Evolutionary conservation across 2,888 invertebrate genomes (phyloP), one percentile per base, ranked within the genome.

Genomic region (Chrysolina haemoptera): DNA sequence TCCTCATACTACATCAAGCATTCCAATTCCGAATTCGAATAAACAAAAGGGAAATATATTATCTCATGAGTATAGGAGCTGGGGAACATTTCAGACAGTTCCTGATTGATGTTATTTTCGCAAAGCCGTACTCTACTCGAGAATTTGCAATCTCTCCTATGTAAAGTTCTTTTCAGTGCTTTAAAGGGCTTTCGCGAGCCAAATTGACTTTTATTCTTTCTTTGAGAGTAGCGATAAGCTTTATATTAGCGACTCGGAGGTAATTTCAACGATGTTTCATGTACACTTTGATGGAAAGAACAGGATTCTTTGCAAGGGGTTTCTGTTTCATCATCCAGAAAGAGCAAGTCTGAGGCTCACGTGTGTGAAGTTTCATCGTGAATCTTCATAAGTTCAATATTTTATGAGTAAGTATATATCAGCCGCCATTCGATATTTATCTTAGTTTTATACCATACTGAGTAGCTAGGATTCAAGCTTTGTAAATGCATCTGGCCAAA

Each of bases 61-160:
- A 69, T 62, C 46, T 27, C 62, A 48, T 11, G 48, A 20, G 22
- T 14, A n/a, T n/a, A 11, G 41, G 18, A 41, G 22, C 62, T 35
- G 62, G 46, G 18, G 16, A 69, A 63, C 22, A 55, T 55, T 69
- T 63, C 35, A 59, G 35, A 59, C 59, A 62, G 27, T 16, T 48
- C 62, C 69, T 62, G 69, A 69, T 69, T 62, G 62, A 69, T 69
- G 69, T 69, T 62, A 69, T 69, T 69, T 69, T 62, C 27, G 40
- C 46, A 62, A 69, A 69, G 46, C 69, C 43, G 11, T 69, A 59
- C 27, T 59, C 59, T 62, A 59, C 59, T 59, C 14, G 59, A 27
- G 59, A 41, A 55, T 69, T 69, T 69, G 69, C 62, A 69, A 46
- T 64, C 41, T 43, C 46, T 18, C n/a, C 64, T 43, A 64, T 64